A percentile compares a stretch with the other conserved stretches of the same genome.
phyloP scores from a whole-genome alignment of 2,113 vertebrate species.

The Corythornis madagascariensis region DNA sequence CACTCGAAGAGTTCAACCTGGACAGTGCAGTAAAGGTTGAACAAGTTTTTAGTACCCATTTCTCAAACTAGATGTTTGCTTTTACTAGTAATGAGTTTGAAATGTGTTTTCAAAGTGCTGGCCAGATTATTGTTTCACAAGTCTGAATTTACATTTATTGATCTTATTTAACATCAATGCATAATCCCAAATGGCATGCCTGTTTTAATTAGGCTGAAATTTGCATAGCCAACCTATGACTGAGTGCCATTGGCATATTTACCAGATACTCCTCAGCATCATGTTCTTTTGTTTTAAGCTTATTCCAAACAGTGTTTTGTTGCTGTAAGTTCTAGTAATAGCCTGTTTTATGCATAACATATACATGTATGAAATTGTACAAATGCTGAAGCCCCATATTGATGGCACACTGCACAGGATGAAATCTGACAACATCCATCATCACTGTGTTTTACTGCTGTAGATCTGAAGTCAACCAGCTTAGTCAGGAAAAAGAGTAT shows the following conservation, averaged over 20 bases:
- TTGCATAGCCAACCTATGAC: not conserved
- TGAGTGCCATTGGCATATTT: not conserved
- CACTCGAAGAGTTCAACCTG: not conserved
- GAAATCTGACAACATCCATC: conserved; percentile 62
- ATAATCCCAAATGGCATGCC: not conserved
- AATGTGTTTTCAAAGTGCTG: conserved; percentile 2
- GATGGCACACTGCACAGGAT: conserved; percentile 41
- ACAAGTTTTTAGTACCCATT: not conserved
- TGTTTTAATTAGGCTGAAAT: conserved; percentile 25
- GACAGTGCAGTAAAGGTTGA: not conserved
- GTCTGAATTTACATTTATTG: conserved; percentile 17
- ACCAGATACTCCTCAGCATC: not conserved
- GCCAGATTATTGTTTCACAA: not conserved
- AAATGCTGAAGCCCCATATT: conserved; percentile 41
- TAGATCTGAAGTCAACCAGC: conserved; percentile 84
- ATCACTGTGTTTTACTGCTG: conserved; percentile 55
- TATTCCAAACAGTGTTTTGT: conserved; percentile 5
- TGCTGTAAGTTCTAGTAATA: conserved; percentile 45
- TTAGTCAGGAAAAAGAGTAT: conserved; percentile 85
- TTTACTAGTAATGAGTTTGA: not conserved
- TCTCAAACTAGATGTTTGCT: not conserved
- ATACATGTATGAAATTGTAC: conserved; percentile 34
- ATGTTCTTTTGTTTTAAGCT: not conserved
- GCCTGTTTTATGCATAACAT: conserved; percentile 23
- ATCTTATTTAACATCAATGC: not conserved